These are phyloP conservation scores for Coptodon rendalli DNA, from an alignment of 2,113 vertebrate species.

Conservation along the genomic window DNA sequence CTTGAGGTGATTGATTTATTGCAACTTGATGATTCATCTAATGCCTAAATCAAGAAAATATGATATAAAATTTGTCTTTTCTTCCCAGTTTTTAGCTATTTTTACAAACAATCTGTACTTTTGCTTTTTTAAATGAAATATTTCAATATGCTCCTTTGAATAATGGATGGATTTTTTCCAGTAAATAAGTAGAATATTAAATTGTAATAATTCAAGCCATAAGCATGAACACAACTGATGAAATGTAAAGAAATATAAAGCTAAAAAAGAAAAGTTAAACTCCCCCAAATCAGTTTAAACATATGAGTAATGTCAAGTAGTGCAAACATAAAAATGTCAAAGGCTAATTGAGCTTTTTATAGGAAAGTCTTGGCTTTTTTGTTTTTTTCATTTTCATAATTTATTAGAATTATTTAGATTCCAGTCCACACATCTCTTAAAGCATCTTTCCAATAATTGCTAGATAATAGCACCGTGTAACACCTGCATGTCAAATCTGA, in stretches of 20 bases:
- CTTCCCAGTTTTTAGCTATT: neutral
- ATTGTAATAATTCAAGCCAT: neutral
- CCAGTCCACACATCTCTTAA: neutral
- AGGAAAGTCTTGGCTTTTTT: neutral
- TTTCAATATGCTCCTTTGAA: neutral
- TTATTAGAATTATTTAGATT: neutral
- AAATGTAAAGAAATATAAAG: neutral
- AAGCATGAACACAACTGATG: neutral
- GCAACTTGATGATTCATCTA: neutral
- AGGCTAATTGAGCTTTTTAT: neutral
- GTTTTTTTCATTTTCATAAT: neutral
- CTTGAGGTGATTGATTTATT: neutral
- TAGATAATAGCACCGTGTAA: neutral
- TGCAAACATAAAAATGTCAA: neutral
- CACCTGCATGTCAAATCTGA: neutral
- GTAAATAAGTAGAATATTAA: neutral
- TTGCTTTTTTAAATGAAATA: neutral
- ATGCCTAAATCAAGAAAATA: neutral
- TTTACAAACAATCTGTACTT: neutral
- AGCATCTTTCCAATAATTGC: neutral
- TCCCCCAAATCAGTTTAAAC: neutral
- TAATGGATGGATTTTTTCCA: neutral
- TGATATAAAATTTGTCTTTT: neutral
- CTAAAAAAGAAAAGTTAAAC: neutral
- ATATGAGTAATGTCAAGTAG: neutral